Conservation (phyloP, 1,140 invertebrate species). For the Hydropsyche tenuis region DNA sequence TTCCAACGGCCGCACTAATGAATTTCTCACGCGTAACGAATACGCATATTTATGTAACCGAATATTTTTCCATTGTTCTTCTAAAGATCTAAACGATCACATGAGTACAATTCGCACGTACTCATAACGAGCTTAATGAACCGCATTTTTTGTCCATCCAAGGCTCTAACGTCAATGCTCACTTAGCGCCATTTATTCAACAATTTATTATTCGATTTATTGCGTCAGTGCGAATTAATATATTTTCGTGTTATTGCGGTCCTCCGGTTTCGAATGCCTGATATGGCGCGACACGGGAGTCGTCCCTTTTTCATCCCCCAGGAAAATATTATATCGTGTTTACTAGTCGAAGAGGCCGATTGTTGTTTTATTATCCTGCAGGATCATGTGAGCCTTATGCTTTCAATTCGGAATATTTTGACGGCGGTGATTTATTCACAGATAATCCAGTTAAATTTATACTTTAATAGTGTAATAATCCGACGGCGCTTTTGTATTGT, state of each 20-base stretch:
- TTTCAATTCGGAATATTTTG: constrained; percentile 15
- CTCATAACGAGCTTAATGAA: constrained; percentile 12
- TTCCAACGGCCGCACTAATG: too few relatives aligned
- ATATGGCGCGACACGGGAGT: too few relatives aligned
- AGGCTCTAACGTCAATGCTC: not conserved
- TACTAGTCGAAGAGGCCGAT: not conserved
- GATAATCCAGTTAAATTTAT: constrained; percentile 10
- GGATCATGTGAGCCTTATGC: constrained; percentile 10
- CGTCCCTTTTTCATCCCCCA: too few relatives aligned
- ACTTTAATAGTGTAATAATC: constrained; percentile 1
- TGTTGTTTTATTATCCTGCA: constrained; percentile 22
- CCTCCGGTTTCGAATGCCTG: too few relatives aligned
- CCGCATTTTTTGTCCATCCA: not conserved
- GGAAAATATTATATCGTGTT: constrained; percentile 9
- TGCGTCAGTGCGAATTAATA: too few relatives aligned
- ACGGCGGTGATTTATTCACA: constrained; percentile 4
- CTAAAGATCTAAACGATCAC: not conserved
- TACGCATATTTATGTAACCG: too few relatives aligned
- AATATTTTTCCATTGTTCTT: too few relatives aligned
- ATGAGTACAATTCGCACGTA: constrained; percentile 5
- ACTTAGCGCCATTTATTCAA: not conserved
- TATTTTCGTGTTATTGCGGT: too few relatives aligned
- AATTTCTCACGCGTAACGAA: too few relatives aligned
- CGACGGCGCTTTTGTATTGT: too few relatives aligned
- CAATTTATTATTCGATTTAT: too few relatives aligned